phyloP scores from a whole-genome alignment of 2,888 invertebrate species.

The Eristalinus sepulchralis region DNA sequence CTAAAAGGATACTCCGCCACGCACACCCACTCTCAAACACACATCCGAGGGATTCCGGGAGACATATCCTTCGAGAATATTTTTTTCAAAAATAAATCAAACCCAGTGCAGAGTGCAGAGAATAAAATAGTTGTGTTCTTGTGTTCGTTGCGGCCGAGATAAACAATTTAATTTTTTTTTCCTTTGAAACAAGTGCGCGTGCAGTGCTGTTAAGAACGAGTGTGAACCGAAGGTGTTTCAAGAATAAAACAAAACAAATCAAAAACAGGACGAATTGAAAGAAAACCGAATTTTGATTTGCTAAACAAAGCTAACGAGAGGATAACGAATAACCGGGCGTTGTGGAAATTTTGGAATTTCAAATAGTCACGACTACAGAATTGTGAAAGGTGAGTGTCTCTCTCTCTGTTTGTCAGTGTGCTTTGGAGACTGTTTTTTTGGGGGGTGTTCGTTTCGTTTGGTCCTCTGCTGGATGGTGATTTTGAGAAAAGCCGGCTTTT shows the following conservation, averaged over 20 bases:
- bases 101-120: not conserved
- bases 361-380: slow-evolving; percentile 31
- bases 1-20: slow-evolving; percentile 45
- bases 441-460: not conserved
- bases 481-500: slow-evolving; percentile 13
- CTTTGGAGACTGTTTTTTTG: slow-evolving; percentile 31
- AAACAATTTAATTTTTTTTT: not conserved
- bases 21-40: not conserved
- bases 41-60: not conserved
- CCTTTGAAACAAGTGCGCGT: slow-evolving; percentile 1
- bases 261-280: slow-evolving; percentile 18
- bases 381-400: slow-evolving; percentile 69
- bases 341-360: slow-evolving; percentile 50
- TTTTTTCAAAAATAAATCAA: not conserved
- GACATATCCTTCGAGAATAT: not conserved
- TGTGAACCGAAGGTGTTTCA: not conserved
- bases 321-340: slow-evolving; percentile 57
- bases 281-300: not conserved
- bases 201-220: slow-evolving; percentile 18
- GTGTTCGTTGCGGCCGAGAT: not conserved
- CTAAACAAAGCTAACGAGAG: slow-evolving; percentile 35
- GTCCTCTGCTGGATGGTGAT: not conserved
- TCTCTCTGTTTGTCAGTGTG: slow-evolving; percentile 19
- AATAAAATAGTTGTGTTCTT: not conserved
- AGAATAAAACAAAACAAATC: not conserved